These are phyloP conservation scores for Eugnorisma glareosa DNA, from an alignment of 2,888 invertebrate genomes.

Conservation along the genomic window DNA sequence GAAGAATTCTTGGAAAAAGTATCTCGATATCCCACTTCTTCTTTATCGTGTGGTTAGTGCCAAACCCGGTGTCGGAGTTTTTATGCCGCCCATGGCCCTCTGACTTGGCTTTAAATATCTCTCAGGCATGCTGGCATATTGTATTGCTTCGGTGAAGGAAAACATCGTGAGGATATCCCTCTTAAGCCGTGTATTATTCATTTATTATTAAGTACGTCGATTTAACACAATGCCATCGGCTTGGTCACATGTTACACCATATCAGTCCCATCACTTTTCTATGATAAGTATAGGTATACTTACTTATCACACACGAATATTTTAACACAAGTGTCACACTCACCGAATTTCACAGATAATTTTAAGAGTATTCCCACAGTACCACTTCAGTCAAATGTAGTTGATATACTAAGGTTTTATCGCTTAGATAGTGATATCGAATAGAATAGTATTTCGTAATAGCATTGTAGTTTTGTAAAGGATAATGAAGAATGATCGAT, in stretches of 20 bases:
- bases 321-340: constrained; percentile 16
- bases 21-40: too few relatives aligned
- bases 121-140: too few relatives aligned
- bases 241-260: constrained; percentile 8
- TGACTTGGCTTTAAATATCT: too few relatives aligned
- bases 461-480: constrained; percentile 16
- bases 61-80: too few relatives aligned
- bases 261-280: neutral
- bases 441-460: constrained; percentile 41
- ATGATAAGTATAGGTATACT: neutral
- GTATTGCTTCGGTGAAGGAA: too few relatives aligned
- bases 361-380: constrained; percentile 18
- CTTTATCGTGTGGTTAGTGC: too few relatives aligned
- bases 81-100: too few relatives aligned
- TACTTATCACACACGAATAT: constrained; percentile 13
- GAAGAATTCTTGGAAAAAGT: neutral
- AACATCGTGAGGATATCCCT: neutral
- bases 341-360: constrained; percentile 36
- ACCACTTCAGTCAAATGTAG: constrained; percentile 32
- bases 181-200: neutral
- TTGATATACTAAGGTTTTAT: constrained; percentile 44
- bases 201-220: neutral
- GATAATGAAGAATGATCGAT: neutral
- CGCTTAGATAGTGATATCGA: constrained; percentile 23
- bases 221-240: neutral